These are phyloP conservation scores for Drosophila prostipennis DNA, from an alignment of 2,888 invertebrate genomes.

Conservation along the genomic window DNA sequence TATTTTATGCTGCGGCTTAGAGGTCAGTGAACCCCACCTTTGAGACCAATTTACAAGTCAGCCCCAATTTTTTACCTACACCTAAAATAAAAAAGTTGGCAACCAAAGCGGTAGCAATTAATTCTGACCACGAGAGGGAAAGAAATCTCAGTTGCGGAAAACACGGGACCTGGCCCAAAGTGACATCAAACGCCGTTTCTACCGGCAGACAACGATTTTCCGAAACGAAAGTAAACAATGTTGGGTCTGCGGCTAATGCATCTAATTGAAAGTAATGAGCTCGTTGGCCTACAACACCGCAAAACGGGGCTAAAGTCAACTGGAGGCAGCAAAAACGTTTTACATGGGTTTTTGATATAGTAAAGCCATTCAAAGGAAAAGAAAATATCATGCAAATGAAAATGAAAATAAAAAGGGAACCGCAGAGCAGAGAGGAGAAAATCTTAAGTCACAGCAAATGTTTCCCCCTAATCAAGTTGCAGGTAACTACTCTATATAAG, in stretches of 20 bases:
- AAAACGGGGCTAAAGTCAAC: constrained; percentile 42
- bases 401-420: too few species aligned
- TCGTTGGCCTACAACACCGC: constrained; percentile 46
- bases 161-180: constrained; percentile 4
- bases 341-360: constrained; percentile 34
- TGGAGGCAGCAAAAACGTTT: constrained; percentile 27
- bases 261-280: constrained; percentile 63
- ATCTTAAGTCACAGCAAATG: constrained; percentile 8
- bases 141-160: constrained; percentile 12
- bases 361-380: constrained; percentile 26
- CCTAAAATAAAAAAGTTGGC: not conserved
- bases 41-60: not conserved
- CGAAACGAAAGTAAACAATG: constrained; percentile 29
- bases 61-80: not conserved
- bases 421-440: constrained; percentile 30
- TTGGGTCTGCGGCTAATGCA: constrained; percentile 23
- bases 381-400: constrained; percentile 45
- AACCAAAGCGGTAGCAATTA: constrained; percentile 2
- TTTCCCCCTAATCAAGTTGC: constrained; percentile 1
- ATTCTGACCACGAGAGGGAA: not conserved
- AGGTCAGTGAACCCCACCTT: constrained; percentile 1
- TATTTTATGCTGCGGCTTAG: not conserved
- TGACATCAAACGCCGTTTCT: constrained; percentile 23
- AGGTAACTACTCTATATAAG: constrained; percentile 12
- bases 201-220: constrained; percentile 13